Base-by-base conservation (phyloP, 2,888 invertebrate genomes). In the Drosophila subsilvestris region DNA sequence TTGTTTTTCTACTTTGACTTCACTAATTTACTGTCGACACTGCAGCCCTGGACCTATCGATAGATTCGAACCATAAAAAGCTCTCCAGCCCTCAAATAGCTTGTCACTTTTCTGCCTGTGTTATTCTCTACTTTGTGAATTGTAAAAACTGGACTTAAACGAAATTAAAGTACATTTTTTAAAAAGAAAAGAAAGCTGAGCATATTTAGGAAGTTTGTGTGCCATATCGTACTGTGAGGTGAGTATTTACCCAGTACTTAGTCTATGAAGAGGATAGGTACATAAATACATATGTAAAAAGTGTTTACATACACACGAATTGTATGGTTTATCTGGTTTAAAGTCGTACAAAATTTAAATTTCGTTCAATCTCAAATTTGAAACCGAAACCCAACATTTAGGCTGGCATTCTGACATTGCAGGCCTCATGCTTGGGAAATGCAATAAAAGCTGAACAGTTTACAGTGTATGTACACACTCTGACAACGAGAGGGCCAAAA, bases 361-460 rank as follows among this genome's bases (percentile, higher is more conserved):
- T 37, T 37, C n/a, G n/a, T 37, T 37, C 37, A 51, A 29, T 43
- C 10, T 51, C 32, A 18, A 51, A 59, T 43, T n/a, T n/a, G n/a
- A 51, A 44, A 9, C n/a, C 50, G 6, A 44, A 59, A 59, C 22
- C 45, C 14, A 53, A 53, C 42, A 37, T 12, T 37, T 14, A 37
- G 37, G 14, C 2, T 32, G 32, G 10, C 3, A 50, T 27, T 27
- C 27, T 20, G 3, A 3, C 20, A 44, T 22, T 43, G 20, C 20
- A 20, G 20, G 20, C 20, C 20, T 20, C 20, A 20, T 5, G 14
- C 14, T 14, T 12, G 2, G n/a, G n/a, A 56, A 49, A 56, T 66
- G 47, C 47, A 48, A 60, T 75, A 54, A 67, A 56, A 17, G 20
- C 44, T 43, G 18, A 5, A 0, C 42, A 37, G 37, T n/a, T n/a